Base-by-base conservation (phyloP, 1,140 invertebrate species). In the Hyles euphorbiae region DNA sequence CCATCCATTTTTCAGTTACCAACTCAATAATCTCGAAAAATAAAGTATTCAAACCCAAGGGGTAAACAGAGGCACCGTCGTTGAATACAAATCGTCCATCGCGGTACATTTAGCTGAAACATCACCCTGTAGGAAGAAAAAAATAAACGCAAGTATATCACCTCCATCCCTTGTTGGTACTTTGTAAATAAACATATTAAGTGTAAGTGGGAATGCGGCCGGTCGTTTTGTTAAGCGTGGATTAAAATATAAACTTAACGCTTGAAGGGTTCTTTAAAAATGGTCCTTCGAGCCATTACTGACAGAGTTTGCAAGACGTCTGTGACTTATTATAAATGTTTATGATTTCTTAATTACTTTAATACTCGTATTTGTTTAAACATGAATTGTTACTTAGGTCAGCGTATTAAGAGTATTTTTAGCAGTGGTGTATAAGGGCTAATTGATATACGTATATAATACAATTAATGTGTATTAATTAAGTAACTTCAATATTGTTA, bases 111-210 rank as follows among this genome's bases (percentile, higher is more conserved):
- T 52, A 34, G 6, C 50, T 52, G 5, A 52, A 52, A 52, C 33
- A 52, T 34, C 9, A 50, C 34, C 48, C 12, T 22, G 7, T 8
- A 45, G 43, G 7, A 45, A 45, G 2, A 45, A 45, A 45, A 45
- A 45, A 47, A 47, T 8, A 5, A 12, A 47, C 6, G 5, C 10
- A 10, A 9, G 10, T 47, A 10, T 12, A 47, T 12, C 6, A n/a
- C 46, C 8, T 5, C 46, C 46, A 11, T 48, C 10, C 11, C n/a
- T n/a, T 11, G 12, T 9, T 36, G 47, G 45, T 47, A 54, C 61
- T 67, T 58, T 62, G 74, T 76, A 79, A 78, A 81, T 81, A 81
- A 81, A 79, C 72, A 79, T 79, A 81, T 81, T 79, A 79, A 73
- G 65, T 67, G 61, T 76, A 75, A 83, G 76, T 78, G 80, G 76